These are phyloP conservation scores for Panzeria rudis DNA, from an alignment of 2,888 invertebrate genomes.

Conservation along the genomic window DNA sequence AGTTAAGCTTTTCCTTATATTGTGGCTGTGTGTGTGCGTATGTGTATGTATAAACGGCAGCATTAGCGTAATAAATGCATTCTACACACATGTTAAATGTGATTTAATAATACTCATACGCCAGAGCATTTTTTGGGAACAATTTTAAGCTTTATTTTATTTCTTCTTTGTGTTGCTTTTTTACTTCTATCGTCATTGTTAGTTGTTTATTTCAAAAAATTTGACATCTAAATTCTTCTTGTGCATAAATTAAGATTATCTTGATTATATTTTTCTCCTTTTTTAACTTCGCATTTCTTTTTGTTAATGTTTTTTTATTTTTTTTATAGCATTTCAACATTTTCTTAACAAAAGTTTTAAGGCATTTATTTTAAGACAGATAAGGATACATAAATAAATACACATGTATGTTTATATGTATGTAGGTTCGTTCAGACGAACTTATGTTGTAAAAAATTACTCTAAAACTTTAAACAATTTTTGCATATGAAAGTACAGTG, in stretches of 20 bases:
- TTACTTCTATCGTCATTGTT: slow-evolving; percentile 45
- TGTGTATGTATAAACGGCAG: not conserved
- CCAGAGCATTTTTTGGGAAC: slow-evolving; percentile 4
- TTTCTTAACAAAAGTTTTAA: slow-evolving; percentile 62
- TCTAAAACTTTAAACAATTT: slow-evolving; percentile 21
- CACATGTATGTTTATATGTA: not conserved
- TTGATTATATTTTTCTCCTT: slow-evolving; percentile 55
- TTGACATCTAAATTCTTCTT: slow-evolving; percentile 71
- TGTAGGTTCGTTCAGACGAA: not conserved
- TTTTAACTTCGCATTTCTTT: slow-evolving; percentile 53
- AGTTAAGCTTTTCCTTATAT: slow-evolving; percentile 30
- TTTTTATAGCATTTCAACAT: slow-evolving; percentile 39
- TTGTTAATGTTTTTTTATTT: slow-evolving; percentile 22
- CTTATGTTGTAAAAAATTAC: slow-evolving; percentile 29
- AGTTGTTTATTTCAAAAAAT: slow-evolving; percentile 62
- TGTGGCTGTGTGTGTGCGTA: not conserved
- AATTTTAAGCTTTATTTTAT: slow-evolving; percentile 58
- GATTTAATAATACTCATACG: slow-evolving; percentile 55
- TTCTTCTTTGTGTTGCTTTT: slow-evolving; percentile 45
- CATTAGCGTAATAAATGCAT: slow-evolving; percentile 21
- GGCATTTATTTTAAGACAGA: slow-evolving; percentile 55
- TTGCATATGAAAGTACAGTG: slow-evolving; percentile 40
- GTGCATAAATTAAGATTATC: slow-evolving; percentile 73
- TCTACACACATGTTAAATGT: slow-evolving; percentile 24
- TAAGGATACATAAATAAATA: not conserved